Evolutionary conservation across 2,797 vertebrate species (phyloP).

Genomic region (Sphenopsis melanotis): DNA sequence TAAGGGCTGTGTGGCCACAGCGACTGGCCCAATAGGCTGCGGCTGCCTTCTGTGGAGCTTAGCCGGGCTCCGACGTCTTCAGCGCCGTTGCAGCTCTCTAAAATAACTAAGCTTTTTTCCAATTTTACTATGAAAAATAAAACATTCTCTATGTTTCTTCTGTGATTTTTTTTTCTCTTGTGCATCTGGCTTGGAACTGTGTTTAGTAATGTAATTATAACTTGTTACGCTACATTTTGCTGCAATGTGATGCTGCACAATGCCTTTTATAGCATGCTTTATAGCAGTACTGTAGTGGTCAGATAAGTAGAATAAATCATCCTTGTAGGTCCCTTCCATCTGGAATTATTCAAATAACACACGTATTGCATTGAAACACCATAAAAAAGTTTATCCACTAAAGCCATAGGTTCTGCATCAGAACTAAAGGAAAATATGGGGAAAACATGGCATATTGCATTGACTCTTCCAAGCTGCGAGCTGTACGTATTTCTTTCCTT

Average conservation of each 20-base stretch:
- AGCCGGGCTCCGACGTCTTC: too few species aligned
- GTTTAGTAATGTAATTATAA: not conserved
- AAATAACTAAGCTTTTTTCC: not conserved
- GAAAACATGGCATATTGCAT: not conserved
- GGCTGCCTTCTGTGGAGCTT: too few species aligned
- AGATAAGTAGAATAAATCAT: not conserved
- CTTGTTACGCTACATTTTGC: not conserved
- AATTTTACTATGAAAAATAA: not conserved
- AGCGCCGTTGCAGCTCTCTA: too few species aligned
- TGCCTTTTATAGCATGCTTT: not conserved
- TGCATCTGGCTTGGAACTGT: not conserved
- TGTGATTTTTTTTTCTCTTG: not conserved
- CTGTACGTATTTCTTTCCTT: not conserved
- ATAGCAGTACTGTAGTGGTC: not conserved
- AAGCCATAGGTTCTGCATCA: not conserved
- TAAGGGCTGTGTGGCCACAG: too few species aligned
- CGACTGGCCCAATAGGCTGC: too few species aligned
- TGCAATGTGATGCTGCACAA: not conserved
- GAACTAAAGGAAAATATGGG: not conserved
- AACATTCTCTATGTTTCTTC: fast-evolving
- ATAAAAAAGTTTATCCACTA: not conserved
- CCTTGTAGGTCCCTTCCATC: not conserved
- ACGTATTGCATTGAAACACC: not conserved
- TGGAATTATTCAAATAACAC: not conserved
- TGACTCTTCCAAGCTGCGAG: not conserved